Percentiles rank a stretch among this genome's conserved stretches.
phyloP scores from a whole-genome alignment of 2,797 vertebrate species.

The Cossypha polioptera region DNA sequence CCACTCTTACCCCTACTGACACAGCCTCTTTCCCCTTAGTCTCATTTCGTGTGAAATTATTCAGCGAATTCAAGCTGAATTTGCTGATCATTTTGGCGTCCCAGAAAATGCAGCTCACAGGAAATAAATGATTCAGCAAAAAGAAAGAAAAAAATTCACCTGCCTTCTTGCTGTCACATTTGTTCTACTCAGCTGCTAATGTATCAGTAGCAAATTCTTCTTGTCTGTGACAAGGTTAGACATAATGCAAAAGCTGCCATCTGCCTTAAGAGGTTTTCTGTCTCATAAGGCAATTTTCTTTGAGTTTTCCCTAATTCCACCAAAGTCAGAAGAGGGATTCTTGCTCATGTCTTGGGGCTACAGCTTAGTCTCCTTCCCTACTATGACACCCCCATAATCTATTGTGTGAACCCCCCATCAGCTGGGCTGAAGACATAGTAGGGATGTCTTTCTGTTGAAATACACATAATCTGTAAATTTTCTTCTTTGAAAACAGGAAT shows the following conservation, averaged over 20 bases:
- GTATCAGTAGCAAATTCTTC: constrained; percentile 2
- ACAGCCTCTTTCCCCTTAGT: background rate
- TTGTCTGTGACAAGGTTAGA: constrained; percentile 18
- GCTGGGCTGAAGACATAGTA: background rate
- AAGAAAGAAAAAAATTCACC: background rate
- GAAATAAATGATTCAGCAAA: constrained; percentile 12
- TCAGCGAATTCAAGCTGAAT: background rate
- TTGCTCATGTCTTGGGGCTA: background rate
- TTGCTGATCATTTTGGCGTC: fast-evolving
- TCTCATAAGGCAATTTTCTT: background rate
- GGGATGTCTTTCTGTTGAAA: background rate
- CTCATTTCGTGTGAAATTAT: background rate
- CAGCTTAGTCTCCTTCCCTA: background rate
- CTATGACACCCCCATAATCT: background rate
- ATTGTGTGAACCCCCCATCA: background rate
- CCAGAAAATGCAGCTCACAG: background rate
- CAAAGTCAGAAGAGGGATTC: background rate
- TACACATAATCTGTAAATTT: background rate
- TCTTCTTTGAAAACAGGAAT: background rate
- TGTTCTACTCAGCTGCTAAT: background rate
- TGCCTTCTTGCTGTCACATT: background rate
- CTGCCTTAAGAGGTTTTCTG: background rate
- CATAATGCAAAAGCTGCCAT: background rate
- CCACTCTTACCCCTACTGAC: background rate
- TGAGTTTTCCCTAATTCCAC: background rate